phyloP scores from a whole-genome alignment of 2,113 vertebrate species.

The Rana temporaria region DNA sequence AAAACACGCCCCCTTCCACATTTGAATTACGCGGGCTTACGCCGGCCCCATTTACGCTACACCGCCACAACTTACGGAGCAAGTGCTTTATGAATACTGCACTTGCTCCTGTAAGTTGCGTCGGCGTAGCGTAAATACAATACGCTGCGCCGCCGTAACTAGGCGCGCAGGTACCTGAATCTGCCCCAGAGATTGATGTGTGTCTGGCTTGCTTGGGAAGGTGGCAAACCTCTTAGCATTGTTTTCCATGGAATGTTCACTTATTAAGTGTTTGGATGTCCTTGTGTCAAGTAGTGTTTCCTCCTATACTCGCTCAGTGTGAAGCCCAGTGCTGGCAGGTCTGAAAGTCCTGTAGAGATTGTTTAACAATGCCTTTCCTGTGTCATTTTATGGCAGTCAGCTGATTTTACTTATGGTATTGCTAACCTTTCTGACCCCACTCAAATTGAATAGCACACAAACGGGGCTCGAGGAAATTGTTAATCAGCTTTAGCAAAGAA shows the following conservation, averaged over 20 bases:
- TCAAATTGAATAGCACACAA: not conserved
- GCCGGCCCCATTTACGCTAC: no score
- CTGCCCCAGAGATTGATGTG: no score
- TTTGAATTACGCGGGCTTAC: no score
- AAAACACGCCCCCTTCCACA: no score
- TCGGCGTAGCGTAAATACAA: no score
- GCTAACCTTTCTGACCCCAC: slow-evolving; percentile 42
- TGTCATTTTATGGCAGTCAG: slow-evolving; percentile 44
- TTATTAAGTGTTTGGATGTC: not conserved
- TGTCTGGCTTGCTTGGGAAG: no score
- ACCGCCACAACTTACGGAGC: no score
- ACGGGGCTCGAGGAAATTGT: slow-evolving; percentile 38
- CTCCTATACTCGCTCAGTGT: slow-evolving; percentile 3
- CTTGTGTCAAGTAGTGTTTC: not conserved
- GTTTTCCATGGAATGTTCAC: not conserved
- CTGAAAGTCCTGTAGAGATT: not conserved
- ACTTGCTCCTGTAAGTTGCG: no score
- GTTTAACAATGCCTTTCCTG: slow-evolving; percentile 42
- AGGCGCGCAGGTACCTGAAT: no score
- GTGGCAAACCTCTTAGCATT: not conserved
- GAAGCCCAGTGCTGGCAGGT: not conserved
- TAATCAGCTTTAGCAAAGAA: slow-evolving; percentile 32
- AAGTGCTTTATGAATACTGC: no score
- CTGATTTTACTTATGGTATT: slow-evolving; percentile 40
- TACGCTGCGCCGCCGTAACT: no score